phyloP scores from a whole-genome alignment of 2,113 vertebrate genomes.

The Pyxicephalus adspersus region DNA sequence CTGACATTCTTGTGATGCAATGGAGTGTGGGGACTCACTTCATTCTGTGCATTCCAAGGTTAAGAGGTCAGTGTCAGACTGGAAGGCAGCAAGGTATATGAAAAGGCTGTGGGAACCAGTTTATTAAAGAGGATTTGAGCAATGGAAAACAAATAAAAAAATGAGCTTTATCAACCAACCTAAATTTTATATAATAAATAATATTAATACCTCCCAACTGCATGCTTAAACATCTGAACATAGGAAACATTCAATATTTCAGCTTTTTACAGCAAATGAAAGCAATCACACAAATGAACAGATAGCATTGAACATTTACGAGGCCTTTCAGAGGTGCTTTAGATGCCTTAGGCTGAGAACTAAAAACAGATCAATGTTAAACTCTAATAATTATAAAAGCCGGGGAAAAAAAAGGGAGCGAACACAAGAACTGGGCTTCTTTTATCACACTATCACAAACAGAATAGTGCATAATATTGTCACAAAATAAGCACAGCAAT shows the following conservation, averaged over 20 bases:
- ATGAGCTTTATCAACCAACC: too few relatives aligned
- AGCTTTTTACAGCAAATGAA: conserved; percentile 14
- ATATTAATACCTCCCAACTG: too few relatives aligned
- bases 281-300: conserved; percentile 46
- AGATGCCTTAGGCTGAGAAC: conserved; percentile 31
- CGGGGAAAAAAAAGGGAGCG: not conserved
- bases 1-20: too few relatives aligned
- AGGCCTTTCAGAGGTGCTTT: conserved; percentile 9
- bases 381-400: conserved; percentile 33
- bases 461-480: conserved; percentile 9
- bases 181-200: too few relatives aligned
- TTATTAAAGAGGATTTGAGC: too few relatives aligned
- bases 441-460: conserved; percentile 7
- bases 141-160: too few relatives aligned
- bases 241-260: conserved; percentile 21
- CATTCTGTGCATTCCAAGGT: too few relatives aligned
- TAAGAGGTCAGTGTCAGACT: too few relatives aligned
- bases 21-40: too few relatives aligned
- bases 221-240: too few relatives aligned
- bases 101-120: too few relatives aligned
- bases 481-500: not conserved
- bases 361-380: conserved; percentile 47
- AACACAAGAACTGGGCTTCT: not conserved
- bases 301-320: conserved; percentile 49
- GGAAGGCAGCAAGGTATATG: too few relatives aligned